Base-by-base conservation (phyloP, 2,888 invertebrate genomes). In the Diarsia mendica region DNA sequence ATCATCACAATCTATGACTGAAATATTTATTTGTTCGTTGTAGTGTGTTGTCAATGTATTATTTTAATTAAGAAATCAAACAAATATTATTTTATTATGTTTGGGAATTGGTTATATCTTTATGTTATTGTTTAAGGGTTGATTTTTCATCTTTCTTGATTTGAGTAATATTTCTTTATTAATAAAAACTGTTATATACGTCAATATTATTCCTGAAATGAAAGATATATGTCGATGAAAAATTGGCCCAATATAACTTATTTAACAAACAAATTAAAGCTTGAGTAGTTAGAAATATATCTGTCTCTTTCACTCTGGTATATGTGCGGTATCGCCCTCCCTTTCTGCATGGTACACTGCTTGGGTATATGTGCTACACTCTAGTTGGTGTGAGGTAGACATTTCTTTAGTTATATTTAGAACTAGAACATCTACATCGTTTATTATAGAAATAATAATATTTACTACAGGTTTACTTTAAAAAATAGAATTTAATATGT, bases 281-380 rank as follows among this genome's bases (percentile, higher is more conserved):
- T 92, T 90, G 82, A 78, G 89, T 91, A 91, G 89, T 89, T 91
- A 89, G 87, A 65, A 67, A 55, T 66, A 67, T 77, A 79, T 83
- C 79, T 88, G 70, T 89, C 86, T 89, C 86, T 88, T 72, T 91
- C 88, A 87, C 86, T 89, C 88, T 79, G 80, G 86, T 89, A 73
- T 84, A 70, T 85, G 69, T 77, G 79, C 79, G 84, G 84, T 87
- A 82, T 89, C 79, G 86, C 85, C 81, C 80, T 89, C 89, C 88
- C 89, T 89, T 75, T 91, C 86, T 92, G 94, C 94, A 94, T 94
- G 94, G 84, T 89, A 91, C 89, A 90, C 82, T 84, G 93, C 93
- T 93, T 94, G 93, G 93, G 92, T 92, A 90, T 87, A 90, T 92
- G 91, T 92, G 92, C 90, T 90, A 88, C 87, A 87, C 85, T 79